Conservation (phyloP, 2,888 invertebrate genomes). For the Caradrina clavipalpis region DNA sequence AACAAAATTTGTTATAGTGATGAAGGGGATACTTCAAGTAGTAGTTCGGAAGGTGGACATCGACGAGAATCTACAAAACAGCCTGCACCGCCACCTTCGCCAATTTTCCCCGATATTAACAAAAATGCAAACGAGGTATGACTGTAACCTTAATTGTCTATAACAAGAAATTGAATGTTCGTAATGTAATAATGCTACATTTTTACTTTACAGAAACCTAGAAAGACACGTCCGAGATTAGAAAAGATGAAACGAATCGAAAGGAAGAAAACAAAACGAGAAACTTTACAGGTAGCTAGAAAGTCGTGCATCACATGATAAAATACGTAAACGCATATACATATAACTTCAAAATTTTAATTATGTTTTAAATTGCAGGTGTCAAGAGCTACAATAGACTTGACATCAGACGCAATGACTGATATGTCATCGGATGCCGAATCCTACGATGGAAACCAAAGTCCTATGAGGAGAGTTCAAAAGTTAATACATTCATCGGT, state of each 20-base stretch:
- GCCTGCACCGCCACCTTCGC: slow-evolving; percentile 93
- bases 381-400: slow-evolving; percentile 90
- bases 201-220: slow-evolving; percentile 77
- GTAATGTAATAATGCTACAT: not conserved
- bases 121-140: slow-evolving; percentile 76
- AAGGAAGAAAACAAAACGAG: slow-evolving; percentile 87
- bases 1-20: slow-evolving; percentile 89
- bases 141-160: not conserved
- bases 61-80: slow-evolving; percentile 89
- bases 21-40: slow-evolving; percentile 94
- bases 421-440: slow-evolving; percentile 92
- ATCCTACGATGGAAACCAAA: slow-evolving; percentile 85
- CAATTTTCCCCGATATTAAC: slow-evolving; percentile 89
- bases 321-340: too few species aligned
- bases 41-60: slow-evolving; percentile 92
- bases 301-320: not conserved
- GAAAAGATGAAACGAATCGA: slow-evolving; percentile 87
- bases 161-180: not conserved
- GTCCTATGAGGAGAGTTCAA: slow-evolving; percentile 85
- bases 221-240: slow-evolving; percentile 80
- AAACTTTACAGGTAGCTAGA: slow-evolving; percentile 90
- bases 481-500: slow-evolving; percentile 81
- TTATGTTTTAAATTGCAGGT: slow-evolving; percentile 79
- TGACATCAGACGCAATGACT: slow-evolving; percentile 93
- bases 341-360: slow-evolving; percentile 27